phyloP scores from a whole-genome alignment of 2,113 vertebrate species.

The Ceyx margarethae region DNA sequence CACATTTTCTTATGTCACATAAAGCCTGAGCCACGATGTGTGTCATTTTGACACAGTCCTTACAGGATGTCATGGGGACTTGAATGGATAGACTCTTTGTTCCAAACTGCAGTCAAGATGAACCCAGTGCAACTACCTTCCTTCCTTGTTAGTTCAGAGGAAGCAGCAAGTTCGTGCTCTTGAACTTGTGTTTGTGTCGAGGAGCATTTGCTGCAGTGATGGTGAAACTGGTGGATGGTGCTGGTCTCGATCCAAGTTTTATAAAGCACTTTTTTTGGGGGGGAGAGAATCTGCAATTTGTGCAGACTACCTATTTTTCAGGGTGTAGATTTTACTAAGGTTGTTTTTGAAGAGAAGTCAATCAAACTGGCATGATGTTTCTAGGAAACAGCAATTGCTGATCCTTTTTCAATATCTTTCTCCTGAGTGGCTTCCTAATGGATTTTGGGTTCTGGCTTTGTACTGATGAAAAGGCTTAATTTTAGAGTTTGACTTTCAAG shows the following conservation, averaged over 20 bases:
- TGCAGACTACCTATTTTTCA: not conserved
- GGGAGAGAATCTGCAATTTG: not conserved
- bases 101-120: not conserved
- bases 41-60: not conserved
- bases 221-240: not conserved
- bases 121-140: not conserved
- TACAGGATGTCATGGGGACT: not conserved
- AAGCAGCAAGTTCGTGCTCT: not conserved
- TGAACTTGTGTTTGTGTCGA: not conserved
- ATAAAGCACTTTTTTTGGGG: not conserved
- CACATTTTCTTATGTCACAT: not conserved
- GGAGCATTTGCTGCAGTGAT: not conserved
- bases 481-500: not conserved
- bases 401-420: not conserved
- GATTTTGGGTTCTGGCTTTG: not conserved
- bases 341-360: not conserved
- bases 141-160: slow-evolving; percentile 8
- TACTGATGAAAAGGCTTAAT: not conserved
- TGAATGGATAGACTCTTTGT: not conserved
- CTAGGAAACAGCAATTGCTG: accelerated
- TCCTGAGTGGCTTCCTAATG: not conserved
- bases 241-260: not conserved
- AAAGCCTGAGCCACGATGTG: not conserved
- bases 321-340: not conserved
- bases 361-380: accelerated